A percentile compares a stretch with the other conserved stretches of the same genome.
phyloP scores from a whole-genome alignment of 2,888 invertebrate species.

The Carcina quercana region DNA sequence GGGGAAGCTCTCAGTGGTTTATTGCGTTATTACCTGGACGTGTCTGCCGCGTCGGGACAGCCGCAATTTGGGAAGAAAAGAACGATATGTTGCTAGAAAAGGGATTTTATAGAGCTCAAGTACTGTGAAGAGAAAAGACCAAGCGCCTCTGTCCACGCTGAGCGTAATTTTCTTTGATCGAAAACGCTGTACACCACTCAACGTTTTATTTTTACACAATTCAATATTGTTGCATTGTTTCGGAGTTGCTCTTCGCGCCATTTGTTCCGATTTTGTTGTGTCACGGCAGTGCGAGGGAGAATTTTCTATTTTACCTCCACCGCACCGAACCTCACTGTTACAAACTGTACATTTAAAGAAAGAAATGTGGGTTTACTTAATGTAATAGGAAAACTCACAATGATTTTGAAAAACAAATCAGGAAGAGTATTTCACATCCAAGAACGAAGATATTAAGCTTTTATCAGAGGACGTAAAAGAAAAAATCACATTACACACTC shows the following conservation, averaged over 20 bases:
- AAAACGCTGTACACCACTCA: conserved; percentile 54
- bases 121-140: conserved; percentile 49
- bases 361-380: too few relatives aligned
- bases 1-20: conserved; percentile 72
- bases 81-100: conserved; percentile 67
- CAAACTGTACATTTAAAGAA: too few relatives aligned
- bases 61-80: conserved; percentile 68
- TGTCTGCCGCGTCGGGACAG: conserved; percentile 66
- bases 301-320: too few relatives aligned
- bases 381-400: too few relatives aligned
- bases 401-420: too few relatives aligned
- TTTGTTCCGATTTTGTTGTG: conserved; percentile 22
- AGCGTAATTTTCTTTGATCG: conserved; percentile 67
- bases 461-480: too few relatives aligned
- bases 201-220: conserved; percentile 63
- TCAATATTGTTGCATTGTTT: conserved; percentile 49
- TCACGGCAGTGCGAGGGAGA: too few relatives aligned
- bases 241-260: conserved; percentile 30
- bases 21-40: conserved; percentile 75
- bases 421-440: too few relatives aligned
- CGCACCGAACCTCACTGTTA: too few relatives aligned
- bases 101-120: conserved; percentile 63
- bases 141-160: conserved; percentile 42
- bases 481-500: conserved; percentile 34
- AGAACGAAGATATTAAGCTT: too few relatives aligned